Percentiles rank a stretch among this genome's conserved stretches.
phyloP scores from a whole-genome alignment of 2,888 invertebrate species.

The Heliconius hortense region DNA sequence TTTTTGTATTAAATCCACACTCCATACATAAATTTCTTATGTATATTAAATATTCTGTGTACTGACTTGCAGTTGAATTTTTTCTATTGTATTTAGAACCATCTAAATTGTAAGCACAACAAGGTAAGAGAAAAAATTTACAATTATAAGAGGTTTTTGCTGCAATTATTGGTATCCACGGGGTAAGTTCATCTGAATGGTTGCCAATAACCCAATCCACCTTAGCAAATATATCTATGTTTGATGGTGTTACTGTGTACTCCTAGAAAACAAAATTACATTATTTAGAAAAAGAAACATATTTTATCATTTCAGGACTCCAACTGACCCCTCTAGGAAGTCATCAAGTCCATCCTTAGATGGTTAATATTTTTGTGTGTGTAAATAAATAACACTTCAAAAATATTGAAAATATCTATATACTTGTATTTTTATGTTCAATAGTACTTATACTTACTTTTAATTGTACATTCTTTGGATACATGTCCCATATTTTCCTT shows the following conservation, averaged over 20 bases:
- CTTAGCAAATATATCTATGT: constrained; percentile 85
- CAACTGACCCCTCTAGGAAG: no score
- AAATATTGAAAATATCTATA: neutral
- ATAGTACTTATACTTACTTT: constrained; percentile 72
- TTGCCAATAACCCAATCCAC: constrained; percentile 98
- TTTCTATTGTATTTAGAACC: constrained; percentile 90
- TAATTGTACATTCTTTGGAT: constrained; percentile 84
- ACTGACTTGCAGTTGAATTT: constrained; percentile 88
- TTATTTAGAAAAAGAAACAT: neutral
- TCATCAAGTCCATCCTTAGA: no score
- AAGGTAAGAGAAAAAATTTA: constrained; percentile 95
- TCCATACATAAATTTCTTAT: constrained; percentile 81
- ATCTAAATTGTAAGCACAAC: constrained; percentile 96
- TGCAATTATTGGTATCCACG: constrained; percentile 98
- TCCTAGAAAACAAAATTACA: constrained; percentile 74
- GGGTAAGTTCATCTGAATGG: constrained; percentile 99
- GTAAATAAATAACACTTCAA: neutral
- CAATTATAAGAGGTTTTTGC: constrained; percentile 87
- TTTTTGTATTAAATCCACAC: constrained; percentile 88
- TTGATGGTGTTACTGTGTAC: constrained; percentile 85
- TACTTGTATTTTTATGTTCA: neutral
- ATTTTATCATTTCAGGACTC: no score
- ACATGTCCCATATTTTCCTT: constrained; percentile 94
- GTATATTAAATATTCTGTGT: constrained; percentile 88
- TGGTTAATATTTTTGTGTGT: no score